These are phyloP conservation scores for Scarus forsteni DNA, from an alignment of 2,797 vertebrate genomes.

Conservation along the genomic window DNA sequence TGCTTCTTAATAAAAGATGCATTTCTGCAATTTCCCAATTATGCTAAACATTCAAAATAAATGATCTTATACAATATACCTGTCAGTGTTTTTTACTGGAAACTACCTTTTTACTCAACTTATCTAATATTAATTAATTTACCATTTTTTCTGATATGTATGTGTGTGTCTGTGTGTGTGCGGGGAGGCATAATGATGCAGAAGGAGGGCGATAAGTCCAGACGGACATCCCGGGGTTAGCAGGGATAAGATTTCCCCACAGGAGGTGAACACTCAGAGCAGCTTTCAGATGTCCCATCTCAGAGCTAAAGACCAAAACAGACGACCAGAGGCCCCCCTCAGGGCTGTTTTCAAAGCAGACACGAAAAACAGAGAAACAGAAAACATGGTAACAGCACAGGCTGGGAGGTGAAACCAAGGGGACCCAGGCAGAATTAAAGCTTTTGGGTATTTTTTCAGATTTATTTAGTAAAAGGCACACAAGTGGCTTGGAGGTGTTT, in stretches of 20 bases:
- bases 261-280: conserved; percentile 39
- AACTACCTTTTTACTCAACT: no score
- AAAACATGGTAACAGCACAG: not conserved
- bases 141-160: not conserved
- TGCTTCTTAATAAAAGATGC: no score
- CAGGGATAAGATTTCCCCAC: conserved; percentile 44
- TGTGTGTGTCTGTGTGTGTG: not conserved
- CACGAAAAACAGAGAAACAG: not conserved
- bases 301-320: conserved; percentile 11
- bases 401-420: no score
- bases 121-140: not conserved
- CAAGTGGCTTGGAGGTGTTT: no score
- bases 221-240: conserved; percentile 26
- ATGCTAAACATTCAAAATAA: no score
- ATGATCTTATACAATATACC: no score
- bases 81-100: no score
- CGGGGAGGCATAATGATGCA: not conserved
- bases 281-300: conserved; percentile 38
- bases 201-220: conserved; percentile 12
- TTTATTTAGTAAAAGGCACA: no score
- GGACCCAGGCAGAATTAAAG: no score
- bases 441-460: no score
- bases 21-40: no score
- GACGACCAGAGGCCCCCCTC: not conserved
- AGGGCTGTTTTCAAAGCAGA: not conserved